Evolutionary conservation across 2,113 vertebrate species (phyloP), one percentile per base, ranked within the genome.

Genomic region (Caloenas nicobarica): DNA sequence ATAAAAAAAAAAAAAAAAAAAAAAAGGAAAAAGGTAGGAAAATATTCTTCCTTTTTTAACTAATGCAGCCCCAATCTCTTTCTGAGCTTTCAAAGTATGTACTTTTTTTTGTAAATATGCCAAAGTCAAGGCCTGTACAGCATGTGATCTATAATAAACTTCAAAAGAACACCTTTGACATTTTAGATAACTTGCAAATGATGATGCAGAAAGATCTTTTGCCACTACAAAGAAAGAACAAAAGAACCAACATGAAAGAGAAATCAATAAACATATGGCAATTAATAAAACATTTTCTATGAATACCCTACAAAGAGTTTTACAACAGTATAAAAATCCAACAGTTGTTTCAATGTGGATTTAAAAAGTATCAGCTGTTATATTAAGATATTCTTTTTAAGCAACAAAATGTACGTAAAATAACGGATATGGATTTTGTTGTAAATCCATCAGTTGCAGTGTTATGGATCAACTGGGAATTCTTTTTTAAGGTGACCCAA

Each of bases 121-220:
- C 98, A 97, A 98, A 98, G 96, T 97, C 98, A 98, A 97, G 98
- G 99, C 98, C 98, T 98, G 98, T 98, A 98, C 98, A 96, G 94
- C 97, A 99, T 98, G 98, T 98, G 98, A 98, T 99, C 98, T 98
- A 98, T 98, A 98, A 98, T 98, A 97, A 98, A 99, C 99, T 99
- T 99, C 99, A 99, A 99, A 99, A 99, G 99, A 98, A 99, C 99
- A 99, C 98, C 98, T 99, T 99, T 99, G 99, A 99, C 99, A 99
- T 98, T 99, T 98, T 98, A 98, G 98, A 99, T 99, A 98, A 99
- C 98, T 99, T 98, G 98, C 98, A 99, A 99, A 99, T 99, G 98
- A 99, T 99, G 99, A 99, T 98, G 98, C 98, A 98, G 98, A 98
- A 98, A 98, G 98, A 99, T 99, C 98, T 99, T 99, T 99, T 99